Base-by-base conservation (phyloP, 35 echinoderm and acorn worm species). In the Strongylocentrotus purpuratus region DNA sequence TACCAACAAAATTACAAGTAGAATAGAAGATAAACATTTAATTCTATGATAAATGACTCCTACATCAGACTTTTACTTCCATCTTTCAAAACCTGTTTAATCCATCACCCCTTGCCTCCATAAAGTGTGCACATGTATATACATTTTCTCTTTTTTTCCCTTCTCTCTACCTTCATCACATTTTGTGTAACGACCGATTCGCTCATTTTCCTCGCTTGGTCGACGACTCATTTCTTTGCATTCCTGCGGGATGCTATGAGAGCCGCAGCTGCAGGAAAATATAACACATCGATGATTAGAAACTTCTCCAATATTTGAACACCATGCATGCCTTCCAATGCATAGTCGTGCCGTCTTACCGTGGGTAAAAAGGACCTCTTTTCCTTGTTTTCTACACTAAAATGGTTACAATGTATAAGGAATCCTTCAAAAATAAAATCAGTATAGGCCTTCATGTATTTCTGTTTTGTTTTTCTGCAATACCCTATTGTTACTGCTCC, bases 171-270 rank as follows among this genome's bases (percentile, higher is more conserved):
- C 35, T 41, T 15, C 65, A 0, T 78, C 65, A 55, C 20, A 78
- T 78, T 78, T n/a, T 78, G 65, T 78, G 65, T 78, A 78, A 78
- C n/a, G 65, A 78, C 65, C 18, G 65, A 78, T 78, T 78, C 65
- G 65, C 22, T 78, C 20, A 78, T 78, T 78, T 55, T 78, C 65
- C n/a, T 78, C 65, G 65, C 65, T 28, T 78, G 65, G 28, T 28
- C 20, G 65, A n/a, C 65, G 22, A n/a, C 65, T 28, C 65, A 78
- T 78, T 28, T 78, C 65, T 78, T n/a, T 78, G 7, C 65, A 78
- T 28, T 78, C 65, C 65, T 28, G 7, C 3, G 65, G 65, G 65
- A 78, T 28, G 65, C 25, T 15, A 28, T 78, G 18, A 78, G 65
- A 78, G 65, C 20, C 65, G 25, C 65, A 78, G 65, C 65, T 78